Base-by-base conservation (phyloP, 2,888 invertebrate genomes). In the Drosophila cracens region DNA sequence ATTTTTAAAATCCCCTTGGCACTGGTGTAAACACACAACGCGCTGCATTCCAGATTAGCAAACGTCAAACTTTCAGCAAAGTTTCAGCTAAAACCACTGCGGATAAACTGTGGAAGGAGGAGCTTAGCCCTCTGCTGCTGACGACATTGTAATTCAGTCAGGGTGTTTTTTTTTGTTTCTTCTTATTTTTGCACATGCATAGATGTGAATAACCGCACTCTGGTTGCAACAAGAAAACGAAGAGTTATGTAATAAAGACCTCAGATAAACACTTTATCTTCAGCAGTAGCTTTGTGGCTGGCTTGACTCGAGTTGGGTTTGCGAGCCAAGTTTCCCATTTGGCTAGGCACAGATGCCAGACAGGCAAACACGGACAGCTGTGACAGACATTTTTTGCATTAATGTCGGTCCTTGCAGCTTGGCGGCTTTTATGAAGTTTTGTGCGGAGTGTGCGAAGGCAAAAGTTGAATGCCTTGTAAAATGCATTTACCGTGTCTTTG, bases 131-230 rank as follows among this genome's bases (percentile, higher is more conserved):
- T 4, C 13, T 46, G 48, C 29, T 34, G 25, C 54, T 68, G 64
- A 52, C 79, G 65, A 64, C 72, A 69, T 71, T 77, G 67, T 65
- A 69, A 67, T 61, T 79, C 56, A 67, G 21, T 43, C 11, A 46
- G 2, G 4, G 7, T 7, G 21, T 21, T 21, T 46, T 7, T 46
- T 13, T n/a, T n/a, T n/a, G n/a, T 18, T 43, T 21, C 21, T 13
- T 48, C 48, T 38, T 51, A 29, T 64, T 67, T 56, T 58, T 54
- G 43, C 62, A 31, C 70, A 46, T 25, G 13, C 46, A 78, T 73
- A 87, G 87, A 90, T 87, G 87, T 87, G 89, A 87, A 87, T 87
- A 87, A 90, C 90, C 90, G 87, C 79, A 65, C 49, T 40, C 33
- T 46, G 40, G 59, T 38, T 33, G 27, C 54, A 25, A 59, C 51